Conservation (phyloP, 2,113 vertebrate species). For the Aix galericulata region DNA sequence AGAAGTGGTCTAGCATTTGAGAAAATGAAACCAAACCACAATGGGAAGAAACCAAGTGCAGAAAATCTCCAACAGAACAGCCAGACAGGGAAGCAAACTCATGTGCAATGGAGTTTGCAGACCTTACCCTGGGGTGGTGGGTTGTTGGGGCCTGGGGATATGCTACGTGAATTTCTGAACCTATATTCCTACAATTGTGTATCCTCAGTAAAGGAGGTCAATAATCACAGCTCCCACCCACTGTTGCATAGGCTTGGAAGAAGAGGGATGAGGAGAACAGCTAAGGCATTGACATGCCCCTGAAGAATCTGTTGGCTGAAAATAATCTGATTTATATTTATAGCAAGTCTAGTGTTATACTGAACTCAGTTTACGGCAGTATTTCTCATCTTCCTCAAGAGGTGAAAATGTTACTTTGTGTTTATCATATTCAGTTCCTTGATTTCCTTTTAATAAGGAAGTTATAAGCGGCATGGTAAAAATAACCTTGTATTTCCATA, state of each 20-base stretch:
- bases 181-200: background rate
- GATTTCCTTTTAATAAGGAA: background rate
- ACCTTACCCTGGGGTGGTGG: background rate
- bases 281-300: background rate
- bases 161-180: background rate
- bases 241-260: background rate
- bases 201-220: background rate
- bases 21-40: background rate
- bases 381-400: background rate
- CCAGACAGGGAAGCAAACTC: background rate
- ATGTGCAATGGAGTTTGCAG: background rate
- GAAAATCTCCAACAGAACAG: background rate
- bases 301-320: background rate
- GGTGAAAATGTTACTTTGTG: background rate
- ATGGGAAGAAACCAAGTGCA: background rate
- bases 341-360: background rate
- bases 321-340: background rate
- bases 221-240: background rate
- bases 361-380: background rate
- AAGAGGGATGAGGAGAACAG: background rate
- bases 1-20: background rate
- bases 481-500: slow-evolving; percentile 1
- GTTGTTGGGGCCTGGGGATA: background rate
- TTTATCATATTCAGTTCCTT: background rate
- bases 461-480: background rate